Evolutionary conservation across 92 coral and sea anemone species (phyloP), one percentile per base, ranked within the genome.

Genomic region (Porites lobata): DNA sequence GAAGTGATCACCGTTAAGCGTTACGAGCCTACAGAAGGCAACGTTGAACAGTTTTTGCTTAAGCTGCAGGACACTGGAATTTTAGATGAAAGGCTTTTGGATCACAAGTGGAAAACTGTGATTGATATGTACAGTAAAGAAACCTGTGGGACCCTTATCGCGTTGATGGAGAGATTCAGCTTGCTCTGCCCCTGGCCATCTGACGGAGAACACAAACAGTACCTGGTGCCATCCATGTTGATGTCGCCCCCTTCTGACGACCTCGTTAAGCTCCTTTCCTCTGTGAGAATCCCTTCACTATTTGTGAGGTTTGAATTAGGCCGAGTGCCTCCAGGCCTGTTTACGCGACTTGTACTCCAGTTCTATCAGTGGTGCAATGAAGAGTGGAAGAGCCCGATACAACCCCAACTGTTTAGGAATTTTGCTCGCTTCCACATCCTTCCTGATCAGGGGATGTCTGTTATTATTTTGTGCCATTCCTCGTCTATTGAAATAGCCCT

Each of bases 1-100:
- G 68, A 80, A 24, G 71, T 93, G 0, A 90, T 93, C n/a, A 93
- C 96, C 5, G 86, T 93, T 10, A 86, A 64, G 80, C 79, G 68
- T 2, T 73, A 76, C 47, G 63, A 72, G 8, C 67, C 66, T 19
- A 38, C 76, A 29, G 73, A 80, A 19, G 56, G 53, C n/a, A 50
- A 58, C 0, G 69, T 56, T 22, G 79, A 54, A 68, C 38, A 85
- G 3, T 20, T 50, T 14, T 90, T 90, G 93, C 3, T 52, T 17
- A n/a, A 81, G 62, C 90, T 90, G 1, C 90, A 86, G 56, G 24
- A 86, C 13, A n/a, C 76, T 4, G 94, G 94, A 11, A 71, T 91
- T 15, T 62, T 91, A 14, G 80, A 75, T 15, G 22, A 51, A 65
- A 69, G 17, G 17, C 75, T 90, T 65, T 12, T 85, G 6, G 62